These are phyloP conservation scores for Zaprionus inermis DNA, from an alignment of 1,140 invertebrate species.

Conservation along the genomic window DNA sequence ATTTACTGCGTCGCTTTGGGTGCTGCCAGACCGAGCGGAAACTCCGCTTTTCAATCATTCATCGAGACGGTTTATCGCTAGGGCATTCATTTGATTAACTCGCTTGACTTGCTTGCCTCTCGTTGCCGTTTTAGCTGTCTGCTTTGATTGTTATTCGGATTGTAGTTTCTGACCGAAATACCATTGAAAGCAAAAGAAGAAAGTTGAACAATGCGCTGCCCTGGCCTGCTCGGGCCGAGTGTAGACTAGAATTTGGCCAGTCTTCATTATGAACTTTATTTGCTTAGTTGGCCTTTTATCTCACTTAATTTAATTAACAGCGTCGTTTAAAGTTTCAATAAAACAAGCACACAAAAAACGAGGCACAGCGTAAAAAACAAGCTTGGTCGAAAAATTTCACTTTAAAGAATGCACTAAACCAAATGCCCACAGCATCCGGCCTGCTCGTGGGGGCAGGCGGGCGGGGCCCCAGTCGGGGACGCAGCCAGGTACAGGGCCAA, in stretches of 20 bases:
- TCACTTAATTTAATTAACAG: slow-evolving; percentile 79
- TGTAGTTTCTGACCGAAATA: slow-evolving; percentile 74
- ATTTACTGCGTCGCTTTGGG: slow-evolving; percentile 2
- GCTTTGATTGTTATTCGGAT: slow-evolving; percentile 42
- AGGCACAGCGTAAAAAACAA: slow-evolving; percentile 25
- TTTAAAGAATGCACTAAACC: slow-evolving; percentile 76
- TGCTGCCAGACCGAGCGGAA: slow-evolving; percentile 62
- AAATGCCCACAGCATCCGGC: slow-evolving; percentile 36
- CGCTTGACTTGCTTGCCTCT: not conserved
- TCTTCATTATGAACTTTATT: slow-evolving; percentile 54
- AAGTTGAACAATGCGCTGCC: slow-evolving; percentile 66
- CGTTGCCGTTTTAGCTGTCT: not conserved
- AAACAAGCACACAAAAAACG: slow-evolving; percentile 41
- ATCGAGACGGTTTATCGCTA: slow-evolving; percentile 35
- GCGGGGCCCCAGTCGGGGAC: not conserved
- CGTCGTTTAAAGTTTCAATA: slow-evolving; percentile 66
- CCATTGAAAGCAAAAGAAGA: slow-evolving; percentile 81
- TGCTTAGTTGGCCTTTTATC: slow-evolving; percentile 71
- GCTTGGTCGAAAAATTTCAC: slow-evolving; percentile 60
- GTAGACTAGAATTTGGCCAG: slow-evolving; percentile 40
- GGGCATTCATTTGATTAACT: slow-evolving; percentile 28
- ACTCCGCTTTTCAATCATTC: slow-evolving; percentile 71
- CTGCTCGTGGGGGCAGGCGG: too few relatives aligned
- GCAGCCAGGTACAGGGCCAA: not conserved
- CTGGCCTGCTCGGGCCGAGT: not conserved